Evolutionary conservation across 2,113 vertebrate species (phyloP), one percentile per base, ranked within the genome.

Genomic region (Ceyx melanurus): DNA sequence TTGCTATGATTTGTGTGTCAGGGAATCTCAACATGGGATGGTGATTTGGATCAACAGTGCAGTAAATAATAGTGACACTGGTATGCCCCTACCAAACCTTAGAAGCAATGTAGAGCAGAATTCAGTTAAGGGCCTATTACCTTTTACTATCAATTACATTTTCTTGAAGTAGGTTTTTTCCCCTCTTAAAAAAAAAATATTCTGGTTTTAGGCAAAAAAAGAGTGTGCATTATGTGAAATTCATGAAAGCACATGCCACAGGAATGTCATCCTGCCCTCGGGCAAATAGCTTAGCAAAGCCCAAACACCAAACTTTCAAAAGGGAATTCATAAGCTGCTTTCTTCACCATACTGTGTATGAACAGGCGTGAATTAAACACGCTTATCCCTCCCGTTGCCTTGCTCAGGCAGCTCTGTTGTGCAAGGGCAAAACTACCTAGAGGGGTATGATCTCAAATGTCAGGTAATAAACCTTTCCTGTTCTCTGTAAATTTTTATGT

Each of bases 221-320:
- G 4, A 40, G 37, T 21, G 16, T 70, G 17, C 37, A 53, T 76
- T 82, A 87, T 67, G 46, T 88, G 80, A 54, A 91, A 80, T 70
- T 91, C 97, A 97, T 96, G 97, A 97, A 96, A 89, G 57, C 65
- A 96, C 97, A 96, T 4, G 95, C 89, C 87, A 51, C 91, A 97
- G 88, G 96, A 97, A 97, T 97, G 94, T 82, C 53, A 74, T 66
- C 73, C 88, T 94, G 65, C 90, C 96, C 85, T 48, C 28, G 74
- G 92, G 97, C 93, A 92, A 96, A 97, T 92, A 96, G 56, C 80
- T 95, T 58, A 53, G 71, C 84, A 95, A 97, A 93, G 82, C 91
- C 94, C 81, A 91, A 89, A 89, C 61, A 93, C 45, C 66, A 91
- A 73, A 72, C 37, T 86, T 95, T 90, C 71, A 92, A 94, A 95